Conservation (phyloP, 92 coral and sea anemone genomes). For the Porites lobata region DNA sequence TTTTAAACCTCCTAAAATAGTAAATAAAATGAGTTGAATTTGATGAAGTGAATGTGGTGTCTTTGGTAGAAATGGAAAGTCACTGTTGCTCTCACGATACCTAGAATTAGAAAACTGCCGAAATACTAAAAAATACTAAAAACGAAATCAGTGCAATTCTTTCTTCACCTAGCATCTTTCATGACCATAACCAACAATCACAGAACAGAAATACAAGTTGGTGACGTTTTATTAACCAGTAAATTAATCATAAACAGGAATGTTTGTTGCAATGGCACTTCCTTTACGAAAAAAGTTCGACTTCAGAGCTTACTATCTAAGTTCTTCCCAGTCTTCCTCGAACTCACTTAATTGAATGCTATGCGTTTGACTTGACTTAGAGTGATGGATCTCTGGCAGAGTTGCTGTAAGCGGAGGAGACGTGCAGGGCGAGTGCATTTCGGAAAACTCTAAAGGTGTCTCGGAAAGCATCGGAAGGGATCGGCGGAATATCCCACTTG, state of each 20-base stretch:
- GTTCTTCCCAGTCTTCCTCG: conserved; percentile 19
- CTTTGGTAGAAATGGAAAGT: no score
- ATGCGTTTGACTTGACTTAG: not conserved
- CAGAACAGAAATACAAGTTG: not conserved
- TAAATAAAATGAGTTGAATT: no score
- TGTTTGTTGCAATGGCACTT: not conserved
- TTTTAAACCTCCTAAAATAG: no score
- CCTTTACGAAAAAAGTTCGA: not conserved
- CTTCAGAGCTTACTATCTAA: not conserved
- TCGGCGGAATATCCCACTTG: not conserved
- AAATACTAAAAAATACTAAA: no score
- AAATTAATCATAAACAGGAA: not conserved
- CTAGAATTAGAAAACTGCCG: no score
- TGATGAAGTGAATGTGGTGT: no score
- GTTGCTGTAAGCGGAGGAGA: not conserved
- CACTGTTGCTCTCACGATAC: no score
- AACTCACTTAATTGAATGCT: not conserved
- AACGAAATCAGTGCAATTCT: no score
- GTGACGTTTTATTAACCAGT: no score
- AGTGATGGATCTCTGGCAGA: conserved; percentile 27
- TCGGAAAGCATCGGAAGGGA: conserved; percentile 33
- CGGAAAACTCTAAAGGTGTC: not conserved
- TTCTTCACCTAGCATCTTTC: no score
- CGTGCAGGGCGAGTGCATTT: not conserved
- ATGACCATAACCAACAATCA: no score